Base-by-base conservation (phyloP, 2,888 invertebrate species). In the Dicranocentrus wangi region DNA sequence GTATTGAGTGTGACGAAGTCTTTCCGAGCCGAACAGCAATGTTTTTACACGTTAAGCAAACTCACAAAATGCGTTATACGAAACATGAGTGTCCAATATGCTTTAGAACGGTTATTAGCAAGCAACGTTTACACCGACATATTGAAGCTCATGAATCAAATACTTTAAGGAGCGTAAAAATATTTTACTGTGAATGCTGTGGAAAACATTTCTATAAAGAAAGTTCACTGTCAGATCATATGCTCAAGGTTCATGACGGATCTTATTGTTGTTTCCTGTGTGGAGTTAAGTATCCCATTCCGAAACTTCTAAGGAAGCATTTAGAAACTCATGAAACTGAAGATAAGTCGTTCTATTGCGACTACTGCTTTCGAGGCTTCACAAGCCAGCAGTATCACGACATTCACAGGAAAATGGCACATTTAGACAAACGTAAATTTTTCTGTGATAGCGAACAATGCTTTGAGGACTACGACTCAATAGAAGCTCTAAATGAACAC, bases 151-250 rank as follows among this genome's bases (percentile, higher is more conserved):
- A 72, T 21, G 71, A 43, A 21, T 2, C 39, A 2, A 47, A 61
- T 19, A 47, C 17, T 1, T 13, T 17, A 1, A 42, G 15, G 19
- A 19, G 27, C 0, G 7, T 39, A 5, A 21, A 60, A 1, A 1
- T 71, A n/a, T 71, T 21, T 27, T 72, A 61, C 17, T 72, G 71
- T 47, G 71, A 72, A 21, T 60, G 43, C 0, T 72, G 71, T 32
- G 61, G 61, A 0, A 61, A 72, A 28, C 71, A 47, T 39, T 61
- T 60, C 47, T 60, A 28, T 17, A 43, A 47, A 23, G 47, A 47
- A 25, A 43, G 43, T 15, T 23, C n/a, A 2, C 43, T 60, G n/a
- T 17, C 25, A 1, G 55, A n/a, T 3, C 71, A 61, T 28, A 72
- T 72, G 19, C 28, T 25, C 5, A 17, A 61, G 0, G 51, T 15